phyloP scores from a whole-genome alignment of 2,888 invertebrate genomes.

The Nephrotoma guestfalica region DNA sequence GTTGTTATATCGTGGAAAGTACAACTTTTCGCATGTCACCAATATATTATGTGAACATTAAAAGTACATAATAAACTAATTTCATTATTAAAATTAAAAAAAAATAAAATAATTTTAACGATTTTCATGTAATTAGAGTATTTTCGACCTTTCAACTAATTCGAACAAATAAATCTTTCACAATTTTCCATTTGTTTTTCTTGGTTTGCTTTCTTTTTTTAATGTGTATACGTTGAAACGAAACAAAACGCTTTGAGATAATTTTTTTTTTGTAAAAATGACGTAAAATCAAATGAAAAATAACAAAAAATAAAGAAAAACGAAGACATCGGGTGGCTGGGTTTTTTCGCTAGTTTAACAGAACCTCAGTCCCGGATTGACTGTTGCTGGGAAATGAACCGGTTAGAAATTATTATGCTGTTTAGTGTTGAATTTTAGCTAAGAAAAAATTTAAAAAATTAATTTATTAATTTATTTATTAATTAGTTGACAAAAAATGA shows the following conservation, averaged over 20 bases:
- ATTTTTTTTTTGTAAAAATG: not conserved
- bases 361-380: constrained; percentile 32
- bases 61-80: not conserved
- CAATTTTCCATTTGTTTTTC: not conserved
- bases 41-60: not conserved
- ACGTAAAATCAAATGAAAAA: not conserved
- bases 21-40: not conserved
- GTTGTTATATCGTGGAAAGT: not conserved
- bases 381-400: constrained; percentile 27
- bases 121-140: not conserved
- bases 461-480: not conserved
- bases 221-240: not conserved
- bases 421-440: not conserved
- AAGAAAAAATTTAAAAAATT: not conserved
- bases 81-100: not conserved
- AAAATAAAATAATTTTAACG: not conserved
- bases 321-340: constrained; percentile 4
- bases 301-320: not conserved
- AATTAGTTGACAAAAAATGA: not conserved
- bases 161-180: not conserved
- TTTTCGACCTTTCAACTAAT: not conserved
- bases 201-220: not conserved
- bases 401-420: not conserved
- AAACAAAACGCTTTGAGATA: not conserved
- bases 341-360: constrained; percentile 16